These are phyloP conservation scores for Halcyon smyrnensis DNA, from an alignment of 2,797 vertebrate species.

Conservation along the genomic window DNA sequence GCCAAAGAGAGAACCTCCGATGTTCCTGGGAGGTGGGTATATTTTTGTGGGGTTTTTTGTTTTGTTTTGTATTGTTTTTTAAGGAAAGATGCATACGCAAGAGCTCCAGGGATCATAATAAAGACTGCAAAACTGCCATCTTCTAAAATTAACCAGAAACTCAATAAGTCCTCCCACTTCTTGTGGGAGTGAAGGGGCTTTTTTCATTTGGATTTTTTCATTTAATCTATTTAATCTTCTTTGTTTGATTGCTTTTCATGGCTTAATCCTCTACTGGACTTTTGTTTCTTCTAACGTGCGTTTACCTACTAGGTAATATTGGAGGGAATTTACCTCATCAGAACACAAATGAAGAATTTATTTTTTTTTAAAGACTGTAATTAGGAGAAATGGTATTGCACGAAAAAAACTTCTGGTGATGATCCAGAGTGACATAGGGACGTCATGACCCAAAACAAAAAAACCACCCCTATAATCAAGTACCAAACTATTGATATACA, in stretches of 20 bases:
- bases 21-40: neutral
- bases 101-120: neutral
- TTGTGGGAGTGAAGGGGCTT: neutral
- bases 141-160: neutral
- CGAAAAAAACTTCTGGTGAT: neutral
- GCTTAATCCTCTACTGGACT: neutral
- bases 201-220: neutral
- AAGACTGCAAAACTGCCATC: neutral
- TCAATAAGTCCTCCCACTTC: neutral
- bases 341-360: neutral
- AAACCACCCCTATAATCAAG: neutral
- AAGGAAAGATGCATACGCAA: neutral
- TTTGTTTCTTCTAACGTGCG: neutral
- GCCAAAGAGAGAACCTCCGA: neutral
- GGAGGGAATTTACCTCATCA: neutral
- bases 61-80: too few relatives aligned
- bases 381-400: neutral
- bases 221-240: neutral
- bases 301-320: neutral
- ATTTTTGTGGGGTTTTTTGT: too few relatives aligned
- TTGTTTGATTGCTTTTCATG: neutral
- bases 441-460: neutral
- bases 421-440: neutral
- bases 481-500: neutral
- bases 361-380: neutral